Evolutionary conservation across 1,140 invertebrate genomes (phyloP), one percentile per base, ranked within the genome.

Genomic region (Carcinoscorpius rotundicauda): DNA sequence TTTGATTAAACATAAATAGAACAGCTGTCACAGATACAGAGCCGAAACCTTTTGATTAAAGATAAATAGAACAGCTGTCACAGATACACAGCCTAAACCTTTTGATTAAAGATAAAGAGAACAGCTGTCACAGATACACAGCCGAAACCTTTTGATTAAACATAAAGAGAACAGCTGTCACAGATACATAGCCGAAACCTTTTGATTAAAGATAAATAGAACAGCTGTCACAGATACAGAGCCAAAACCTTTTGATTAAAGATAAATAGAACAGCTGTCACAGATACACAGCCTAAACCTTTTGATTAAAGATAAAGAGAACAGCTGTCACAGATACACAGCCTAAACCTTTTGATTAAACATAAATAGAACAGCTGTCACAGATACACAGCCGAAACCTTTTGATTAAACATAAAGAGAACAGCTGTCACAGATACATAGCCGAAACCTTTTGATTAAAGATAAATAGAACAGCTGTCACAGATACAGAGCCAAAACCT

Each of bases 1-100:
- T 49, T 64, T 61, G 58, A 64, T 51, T 51, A 52, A 29, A 29
- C n/a, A n/a, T n/a, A n/a, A n/a, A n/a, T n/a, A n/a, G n/a, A n/a
- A n/a, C n/a, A n/a, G n/a, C n/a, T n/a, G n/a, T 29, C 29, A 29
- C 29, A 29, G 29, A 29, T 49, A 8, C 5, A 55, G 3, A 52
- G 53, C 10, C n/a, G 56, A 29, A 29, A 29, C 61, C 8, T 56
- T 49, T 64, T 61, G 58, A 64, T 51, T 51, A 52, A 29, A 29
- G n/a, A n/a, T n/a, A n/a, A n/a, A n/a, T n/a, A n/a, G n/a, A n/a
- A n/a, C n/a, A n/a, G n/a, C n/a, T n/a, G n/a, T 29, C 29, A 29
- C 29, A 29, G 29, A 29, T 49, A 8, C 5, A 55, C 6, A 52
- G 53, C 10, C n/a, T 60, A 29, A 29, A 29, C 61, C 8, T 56